Base-by-base conservation (phyloP, 2,113 vertebrate species). In the Carassius carassius region DNA sequence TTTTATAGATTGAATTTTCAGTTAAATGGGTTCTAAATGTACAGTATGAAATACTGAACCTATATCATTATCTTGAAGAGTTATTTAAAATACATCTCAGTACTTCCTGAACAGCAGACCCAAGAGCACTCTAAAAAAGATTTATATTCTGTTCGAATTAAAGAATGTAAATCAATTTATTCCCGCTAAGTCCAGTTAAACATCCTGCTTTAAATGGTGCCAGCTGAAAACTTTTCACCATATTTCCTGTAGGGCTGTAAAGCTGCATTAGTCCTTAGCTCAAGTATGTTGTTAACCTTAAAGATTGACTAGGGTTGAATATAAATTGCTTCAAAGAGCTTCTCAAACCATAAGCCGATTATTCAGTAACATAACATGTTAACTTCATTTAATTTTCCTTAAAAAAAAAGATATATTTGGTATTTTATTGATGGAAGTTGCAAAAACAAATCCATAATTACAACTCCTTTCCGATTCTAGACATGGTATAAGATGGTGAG, bases 121-220 rank as follows among this genome's bases (percentile, higher is more conserved):
- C n/a, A 65, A 80, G 23, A 65, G 60, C 41, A 17, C 54, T 62
- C 25, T 6, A 5, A 79, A 21, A 81, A 81, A 37, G 29, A 29
- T 29, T 49, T 67, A 13, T 10, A 49, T 2, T 67, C 37, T 21
- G 16, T 44, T 29, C 67, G 60, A 67, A 81, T 81, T 67, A 41
- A 78, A 79, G 37, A 23, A 79, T 32, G 78, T 49, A 14, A 81
- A 67, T 67, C 60, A 81, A 47, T 67, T 81, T 29, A 81, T 49
- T 23, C 62, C 11, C 77, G 32, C 25, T 44, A 62, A 60, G 35
- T 58, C 77, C 56, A 44, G 35, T 79, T 79, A 44, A 63, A 79
- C 58, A 79, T 63, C n/a, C 56, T 63, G 56, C 58, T 25, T 79
- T 79, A 1, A 47, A 63, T 63, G 35, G 35, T 44, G 58, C 32